phyloP scores from a whole-genome alignment of 2,113 vertebrate genomes.

The Ibidorhyncha struthersii region DNA sequence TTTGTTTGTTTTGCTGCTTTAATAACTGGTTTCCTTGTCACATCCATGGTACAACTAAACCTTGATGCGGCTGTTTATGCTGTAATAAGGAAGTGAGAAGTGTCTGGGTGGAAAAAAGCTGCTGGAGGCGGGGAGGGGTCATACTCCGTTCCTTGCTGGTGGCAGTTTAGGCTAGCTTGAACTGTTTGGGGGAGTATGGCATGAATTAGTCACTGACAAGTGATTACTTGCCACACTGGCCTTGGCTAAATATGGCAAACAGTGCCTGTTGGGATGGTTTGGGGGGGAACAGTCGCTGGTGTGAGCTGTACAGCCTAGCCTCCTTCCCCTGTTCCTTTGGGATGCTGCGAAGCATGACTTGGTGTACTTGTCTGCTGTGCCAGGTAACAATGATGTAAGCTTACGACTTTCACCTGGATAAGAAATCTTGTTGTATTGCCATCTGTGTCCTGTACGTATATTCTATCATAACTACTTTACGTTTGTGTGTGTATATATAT shows the following conservation, averaged over 20 bases:
- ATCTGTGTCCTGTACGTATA: background rate
- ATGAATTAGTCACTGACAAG: background rate
- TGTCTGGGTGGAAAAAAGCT: background rate
- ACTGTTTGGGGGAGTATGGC: background rate
- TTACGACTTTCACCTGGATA: background rate
- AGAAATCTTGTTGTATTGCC: background rate
- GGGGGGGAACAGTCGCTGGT: background rate
- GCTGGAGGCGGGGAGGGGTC: background rate
- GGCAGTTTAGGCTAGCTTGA: background rate
- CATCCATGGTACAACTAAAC: background rate
- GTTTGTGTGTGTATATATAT: accelerated
- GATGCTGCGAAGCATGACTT: accelerated
- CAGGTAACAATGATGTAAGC: background rate
- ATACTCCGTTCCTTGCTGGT: accelerated
- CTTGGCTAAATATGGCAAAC: background rate
- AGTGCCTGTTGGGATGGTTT: background rate
- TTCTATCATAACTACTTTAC: accelerated
- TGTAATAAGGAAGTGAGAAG: background rate
- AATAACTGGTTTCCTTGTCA: background rate
- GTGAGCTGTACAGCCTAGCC: background rate
- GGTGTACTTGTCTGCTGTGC: background rate
- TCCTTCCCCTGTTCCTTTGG: background rate
- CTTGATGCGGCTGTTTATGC: background rate
- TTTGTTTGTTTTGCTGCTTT: background rate
- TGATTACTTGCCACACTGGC: background rate